Evolutionary conservation across 2,888 invertebrate genomes (phyloP).

Genomic region (Chymomyza amoena): DNA sequence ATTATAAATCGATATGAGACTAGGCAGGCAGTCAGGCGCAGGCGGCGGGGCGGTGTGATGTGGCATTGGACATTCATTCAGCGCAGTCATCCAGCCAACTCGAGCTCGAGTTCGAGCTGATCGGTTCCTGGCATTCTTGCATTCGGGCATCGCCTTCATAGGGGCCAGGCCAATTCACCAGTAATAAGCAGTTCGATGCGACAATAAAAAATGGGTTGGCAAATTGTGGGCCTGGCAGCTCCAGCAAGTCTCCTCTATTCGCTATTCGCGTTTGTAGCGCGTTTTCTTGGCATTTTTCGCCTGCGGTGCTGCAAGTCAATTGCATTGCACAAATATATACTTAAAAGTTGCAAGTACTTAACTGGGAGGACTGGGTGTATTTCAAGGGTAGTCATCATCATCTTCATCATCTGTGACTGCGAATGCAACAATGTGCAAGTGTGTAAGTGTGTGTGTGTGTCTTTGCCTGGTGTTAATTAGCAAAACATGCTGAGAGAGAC

Average conservation of each 20-base stretch:
- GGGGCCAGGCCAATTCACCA: background rate
- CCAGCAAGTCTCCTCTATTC: background rate
- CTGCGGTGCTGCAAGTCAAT: background rate
- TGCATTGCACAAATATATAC: background rate
- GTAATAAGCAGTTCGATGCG: constrained; percentile 29
- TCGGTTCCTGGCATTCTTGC: constrained; percentile 28
- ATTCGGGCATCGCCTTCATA: background rate
- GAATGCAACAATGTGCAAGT: background rate
- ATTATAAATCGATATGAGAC: constrained; percentile 74
- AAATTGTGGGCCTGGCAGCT: constrained; percentile 28
- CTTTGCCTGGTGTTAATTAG: background rate
- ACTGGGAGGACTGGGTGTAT: background rate
- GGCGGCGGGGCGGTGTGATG: too few species aligned
- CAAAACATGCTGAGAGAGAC: background rate
- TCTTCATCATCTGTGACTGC: background rate
- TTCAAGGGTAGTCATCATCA: background rate
- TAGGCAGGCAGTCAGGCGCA: background rate
- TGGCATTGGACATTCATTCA: too few species aligned
- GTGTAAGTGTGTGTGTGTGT: background rate
- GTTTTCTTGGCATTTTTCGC: background rate
- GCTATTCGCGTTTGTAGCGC: background rate
- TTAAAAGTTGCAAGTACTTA: background rate
- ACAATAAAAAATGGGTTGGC: constrained; percentile 49
- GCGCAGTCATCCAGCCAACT: background rate
- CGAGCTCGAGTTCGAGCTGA: constrained; percentile 9